Evolutionary conservation across 2,888 invertebrate species (phyloP), one percentile per base, ranked within the genome.

Genomic region (Acrobasis repandana): DNA sequence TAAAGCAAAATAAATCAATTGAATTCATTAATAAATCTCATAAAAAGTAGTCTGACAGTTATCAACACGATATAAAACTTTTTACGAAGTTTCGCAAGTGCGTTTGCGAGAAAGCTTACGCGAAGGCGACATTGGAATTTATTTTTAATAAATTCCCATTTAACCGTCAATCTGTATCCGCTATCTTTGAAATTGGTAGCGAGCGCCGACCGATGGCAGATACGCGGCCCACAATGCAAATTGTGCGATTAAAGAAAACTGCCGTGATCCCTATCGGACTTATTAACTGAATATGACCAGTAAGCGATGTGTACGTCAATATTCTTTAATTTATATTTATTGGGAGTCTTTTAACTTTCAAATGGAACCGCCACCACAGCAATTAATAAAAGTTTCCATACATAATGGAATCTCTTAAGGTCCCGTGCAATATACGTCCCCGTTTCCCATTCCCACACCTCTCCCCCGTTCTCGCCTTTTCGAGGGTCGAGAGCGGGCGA

Each of bases 161-260:
- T 83, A 85, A 83, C 77, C 75, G 76, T 63, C 73, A 77, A 81
- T 84, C 83, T 77, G 76, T 77, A 80, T 79, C 74, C 83, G 82
- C 77, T 84, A 88, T 88, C 88, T 83, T 76, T 83, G 76, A 85
- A 88, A 87, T 87, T 86, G 80, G 85, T 80, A 83, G 85, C 79
- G 80, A 79, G 76, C 76, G 69, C 74, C 72, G 74, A 70, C 72
- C 84, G 86, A 91, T 90, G 81, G 79, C 74, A 75, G 88, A 88
- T 88, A 85, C 64, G 73, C 67, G 61, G 72, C 72, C 75, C 79
- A 85, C 84, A 85, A 85, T 84, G 86, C 86, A 86, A 90, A 89
- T 88, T 86, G 85, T 89, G 84, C 88, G 89, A 90, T 90, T 90
- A 90, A 88, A 88, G 88, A 86, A 86, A 87, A 83, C 79, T 79